phyloP scores from a whole-genome alignment of 2,888 invertebrate species.

The Pilophorus perplexus region DNA sequence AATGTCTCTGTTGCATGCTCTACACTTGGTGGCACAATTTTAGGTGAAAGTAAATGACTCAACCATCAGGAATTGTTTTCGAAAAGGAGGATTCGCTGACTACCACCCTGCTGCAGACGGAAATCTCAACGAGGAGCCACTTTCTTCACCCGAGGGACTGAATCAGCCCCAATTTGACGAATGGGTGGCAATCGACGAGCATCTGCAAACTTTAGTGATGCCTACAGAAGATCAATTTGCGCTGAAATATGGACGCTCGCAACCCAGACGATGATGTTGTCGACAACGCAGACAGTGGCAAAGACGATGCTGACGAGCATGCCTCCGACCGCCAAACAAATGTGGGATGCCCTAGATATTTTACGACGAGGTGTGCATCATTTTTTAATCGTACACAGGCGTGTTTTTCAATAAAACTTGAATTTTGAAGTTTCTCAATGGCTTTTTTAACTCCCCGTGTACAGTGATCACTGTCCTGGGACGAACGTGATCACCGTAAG shows the following conservation, averaged over 20 bases:
- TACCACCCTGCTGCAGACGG: background rate
- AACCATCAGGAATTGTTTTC: background rate
- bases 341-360: too few species aligned
- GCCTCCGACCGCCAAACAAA: too few species aligned
- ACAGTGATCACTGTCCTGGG: too few species aligned
- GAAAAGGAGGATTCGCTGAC: background rate
- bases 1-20: too few species aligned
- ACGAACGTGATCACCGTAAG: too few species aligned
- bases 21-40: too few species aligned
- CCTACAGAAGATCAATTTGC: slow-evolving; percentile 10
- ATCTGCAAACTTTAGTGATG: slow-evolving; percentile 10
- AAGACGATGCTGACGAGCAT: background rate
- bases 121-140: background rate
- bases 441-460: too few species aligned
- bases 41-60: background rate
- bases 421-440: too few species aligned
- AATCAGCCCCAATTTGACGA: slow-evolving; percentile 1
- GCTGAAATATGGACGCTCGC: background rate
- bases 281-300: slow-evolving; percentile 2
- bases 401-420: too few species aligned
- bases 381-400: too few species aligned
- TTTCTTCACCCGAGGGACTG: background rate
- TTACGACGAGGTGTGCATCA: background rate
- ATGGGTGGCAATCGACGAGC: slow-evolving; percentile 1
- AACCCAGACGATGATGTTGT: background rate